These are phyloP conservation scores for Lipophrys pholis DNA, from an alignment of 2,113 vertebrate species.

Conservation along the genomic window DNA sequence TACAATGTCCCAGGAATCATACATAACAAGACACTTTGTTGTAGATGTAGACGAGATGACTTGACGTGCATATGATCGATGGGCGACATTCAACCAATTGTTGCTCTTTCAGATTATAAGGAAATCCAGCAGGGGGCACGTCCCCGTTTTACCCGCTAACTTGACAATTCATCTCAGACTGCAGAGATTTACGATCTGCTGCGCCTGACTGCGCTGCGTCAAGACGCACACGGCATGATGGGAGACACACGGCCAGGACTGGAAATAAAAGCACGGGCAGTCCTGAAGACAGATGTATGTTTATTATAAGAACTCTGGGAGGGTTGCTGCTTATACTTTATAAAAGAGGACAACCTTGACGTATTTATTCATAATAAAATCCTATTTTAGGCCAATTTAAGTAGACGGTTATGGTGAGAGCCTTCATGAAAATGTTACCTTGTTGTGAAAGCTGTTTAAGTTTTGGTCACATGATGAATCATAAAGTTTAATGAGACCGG, in stretches of 20 bases:
- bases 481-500: too few relatives aligned
- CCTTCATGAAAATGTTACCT: too few relatives aligned
- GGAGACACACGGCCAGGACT: background rate
- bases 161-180: conserved; percentile 33
- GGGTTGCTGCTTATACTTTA: too few relatives aligned
- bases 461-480: too few relatives aligned
- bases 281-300: too few relatives aligned
- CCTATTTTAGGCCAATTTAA: background rate
- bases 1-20: conserved; percentile 39
- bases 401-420: background rate
- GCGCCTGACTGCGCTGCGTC: conserved; percentile 41
- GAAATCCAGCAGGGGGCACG: background rate
- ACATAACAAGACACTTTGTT: too few relatives aligned
- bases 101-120: background rate
- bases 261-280: conserved; percentile 48
- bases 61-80: background rate
- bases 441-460: too few relatives aligned
- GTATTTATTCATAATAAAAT: background rate
- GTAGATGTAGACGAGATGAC: too few relatives aligned
- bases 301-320: too few relatives aligned
- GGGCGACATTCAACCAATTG: background rate
- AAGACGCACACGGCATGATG: conserved; percentile 17
- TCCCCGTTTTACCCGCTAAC: conserved; percentile 15
- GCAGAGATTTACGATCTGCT: conserved; percentile 33
- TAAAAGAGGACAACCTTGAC: background rate